Evolutionary conservation across 2,888 invertebrate species (phyloP), one percentile per base, ranked within the genome.

Genomic region (Atethmia centrago): DNA sequence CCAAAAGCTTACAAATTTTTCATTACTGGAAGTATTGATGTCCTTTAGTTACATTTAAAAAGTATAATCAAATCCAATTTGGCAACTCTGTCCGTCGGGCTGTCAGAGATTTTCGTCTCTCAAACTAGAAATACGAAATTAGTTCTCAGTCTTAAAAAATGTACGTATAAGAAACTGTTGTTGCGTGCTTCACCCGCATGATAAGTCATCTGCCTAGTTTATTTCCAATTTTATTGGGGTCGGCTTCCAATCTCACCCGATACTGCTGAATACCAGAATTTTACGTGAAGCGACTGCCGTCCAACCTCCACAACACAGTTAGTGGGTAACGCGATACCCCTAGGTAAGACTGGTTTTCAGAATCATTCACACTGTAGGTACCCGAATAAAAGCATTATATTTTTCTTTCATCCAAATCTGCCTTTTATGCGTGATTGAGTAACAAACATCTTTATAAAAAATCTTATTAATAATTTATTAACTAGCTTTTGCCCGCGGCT

Each of bases 11-110:
- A 73, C 28, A 62, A 19, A 71, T 51, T 67, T 63, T 70, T 80
- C 61, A 81, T 77, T 66, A 81, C 66, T 51, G 28, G 65, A 67
- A 70, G 69, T 80, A 77, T 81, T 66, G 66, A 72, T 72, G 67
- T 63, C 9, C 21, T 8, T 12, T 67, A 77, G 77, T 77, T 72
- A 72, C 80, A 81, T 81, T 77, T 80, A 59, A 63, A 80, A 14
- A 42, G 69, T 42, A 61, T 77, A 72, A 72, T 81, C 72, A 77
- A 77, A 58, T 65, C 14, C 19, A 4, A 42, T 77, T 80, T 80
- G 82, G 82, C 82, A 81, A 64, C 66, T 47, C 42, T 49, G 40
- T 55, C 51, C n/a, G 58, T 55, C 31, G 53, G 55, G 21, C 3
- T 10, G 16, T 36, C 21, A 51, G 36, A 63, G 19, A 53, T 65